Conservation (phyloP, 2,113 vertebrate species). For the Galbula dea region DNA sequence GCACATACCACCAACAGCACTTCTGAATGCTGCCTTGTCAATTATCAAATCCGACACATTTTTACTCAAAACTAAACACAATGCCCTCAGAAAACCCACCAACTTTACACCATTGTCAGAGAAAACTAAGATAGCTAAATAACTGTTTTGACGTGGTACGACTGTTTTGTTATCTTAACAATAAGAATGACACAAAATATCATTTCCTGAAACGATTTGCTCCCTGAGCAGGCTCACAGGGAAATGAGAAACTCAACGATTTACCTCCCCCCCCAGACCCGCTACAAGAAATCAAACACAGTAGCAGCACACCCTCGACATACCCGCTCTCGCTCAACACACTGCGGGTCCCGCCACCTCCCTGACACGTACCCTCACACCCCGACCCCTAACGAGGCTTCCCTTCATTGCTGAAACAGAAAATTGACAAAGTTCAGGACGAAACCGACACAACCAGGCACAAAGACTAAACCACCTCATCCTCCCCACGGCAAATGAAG, state of each 20-base stretch:
- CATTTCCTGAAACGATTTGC: background rate
- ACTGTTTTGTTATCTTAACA: background rate
- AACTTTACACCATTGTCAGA: background rate
- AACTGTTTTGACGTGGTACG: background rate
- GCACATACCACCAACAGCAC: background rate
- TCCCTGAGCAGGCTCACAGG: background rate
- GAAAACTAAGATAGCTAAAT: fast-evolving
- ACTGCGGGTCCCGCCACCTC: background rate
- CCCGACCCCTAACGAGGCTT: background rate
- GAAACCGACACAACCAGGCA: background rate
- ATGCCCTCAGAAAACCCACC: background rate
- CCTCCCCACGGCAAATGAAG: fast-evolving
- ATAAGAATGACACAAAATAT: background rate
- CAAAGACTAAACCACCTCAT: fast-evolving
- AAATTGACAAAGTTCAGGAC: fast-evolving
- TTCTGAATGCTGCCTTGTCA: background rate
- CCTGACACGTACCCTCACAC: fast-evolving
- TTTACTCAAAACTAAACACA: background rate
- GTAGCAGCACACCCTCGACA: background rate
- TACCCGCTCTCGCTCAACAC: fast-evolving
- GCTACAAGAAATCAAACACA: background rate
- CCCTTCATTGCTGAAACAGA: fast-evolving
- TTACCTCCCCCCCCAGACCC: background rate
- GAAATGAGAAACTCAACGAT: fast-evolving
- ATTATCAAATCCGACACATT: background rate